Evolutionary conservation across 2,797 vertebrate species (phyloP).

Genomic region (Sylvia borin): DNA sequence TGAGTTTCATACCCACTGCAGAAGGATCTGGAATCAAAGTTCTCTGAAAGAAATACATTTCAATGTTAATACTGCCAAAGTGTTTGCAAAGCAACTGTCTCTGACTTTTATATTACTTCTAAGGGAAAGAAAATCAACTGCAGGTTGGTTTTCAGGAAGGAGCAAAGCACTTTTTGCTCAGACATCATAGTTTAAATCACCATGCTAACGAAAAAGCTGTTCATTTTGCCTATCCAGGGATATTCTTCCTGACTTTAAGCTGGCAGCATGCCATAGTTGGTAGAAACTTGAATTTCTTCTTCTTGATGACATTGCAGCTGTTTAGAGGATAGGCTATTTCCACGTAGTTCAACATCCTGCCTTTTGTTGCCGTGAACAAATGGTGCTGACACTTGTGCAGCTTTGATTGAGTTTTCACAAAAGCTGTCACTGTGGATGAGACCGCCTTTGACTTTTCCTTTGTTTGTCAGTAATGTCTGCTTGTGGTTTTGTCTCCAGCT

Average conservation of each 20-base stretch:
- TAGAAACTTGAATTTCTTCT: slow-evolving; percentile 31
- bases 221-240: not conserved
- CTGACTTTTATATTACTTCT: not conserved
- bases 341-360: slow-evolving; percentile 6
- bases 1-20: slow-evolving; percentile 25
- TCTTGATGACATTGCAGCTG: not conserved
- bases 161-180: not conserved
- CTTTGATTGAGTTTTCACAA: slow-evolving; percentile 34
- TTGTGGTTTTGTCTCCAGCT: slow-evolving; percentile 1
- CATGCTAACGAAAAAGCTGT: not conserved
- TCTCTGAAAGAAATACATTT: not conserved
- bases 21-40: slow-evolving; percentile 27
- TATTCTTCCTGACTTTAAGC: not conserved
- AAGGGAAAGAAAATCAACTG: not conserved
- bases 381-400: slow-evolving; percentile 4
- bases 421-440: not conserved
- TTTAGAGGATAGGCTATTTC: not conserved
- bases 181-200: not conserved
- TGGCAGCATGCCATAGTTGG: not conserved
- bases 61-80: not conserved
- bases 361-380: slow-evolving; percentile 45
- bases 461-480: not conserved
- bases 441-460: not conserved
- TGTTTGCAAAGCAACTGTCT: not conserved
- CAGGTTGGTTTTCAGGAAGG: not conserved